A percentile compares a stretch with the other conserved stretches of the same genome.
phyloP scores from a whole-genome alignment of 2,888 invertebrate genomes.

The Ichneumoninae sp. region DNA sequence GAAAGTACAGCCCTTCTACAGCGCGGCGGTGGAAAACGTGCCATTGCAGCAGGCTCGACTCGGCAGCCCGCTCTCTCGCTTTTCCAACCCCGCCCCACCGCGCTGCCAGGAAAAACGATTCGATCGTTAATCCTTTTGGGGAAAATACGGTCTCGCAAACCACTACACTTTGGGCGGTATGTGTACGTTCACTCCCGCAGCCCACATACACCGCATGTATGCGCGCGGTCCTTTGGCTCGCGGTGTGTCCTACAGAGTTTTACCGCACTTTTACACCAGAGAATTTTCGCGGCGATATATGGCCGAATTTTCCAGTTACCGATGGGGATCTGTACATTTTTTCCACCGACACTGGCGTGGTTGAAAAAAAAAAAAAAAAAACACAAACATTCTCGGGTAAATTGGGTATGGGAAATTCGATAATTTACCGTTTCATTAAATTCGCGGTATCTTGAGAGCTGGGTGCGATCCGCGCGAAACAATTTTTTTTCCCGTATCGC shows the following conservation, averaged over 20 bases:
- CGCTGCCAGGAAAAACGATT: conserved; percentile 61
- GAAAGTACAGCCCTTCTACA: conserved; percentile 71
- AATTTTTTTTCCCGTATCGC: conserved; percentile 21
- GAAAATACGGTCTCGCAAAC: conserved; percentile 64
- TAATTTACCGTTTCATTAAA: conserved; percentile 61
- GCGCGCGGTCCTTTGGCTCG: neutral
- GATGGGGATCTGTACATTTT: conserved; percentile 31
- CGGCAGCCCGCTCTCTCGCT: neutral
- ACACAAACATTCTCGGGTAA: conserved; percentile 7
- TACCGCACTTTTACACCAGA: conserved; percentile 41
- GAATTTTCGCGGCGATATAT: conserved; percentile 50
- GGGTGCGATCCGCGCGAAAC: conserved; percentile 18
- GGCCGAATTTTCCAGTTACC: conserved; percentile 45
- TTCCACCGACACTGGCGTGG: neutral
- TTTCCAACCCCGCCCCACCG: neutral
- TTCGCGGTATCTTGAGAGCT: neutral
- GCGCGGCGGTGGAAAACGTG: conserved; percentile 39
- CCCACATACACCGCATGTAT: neutral
- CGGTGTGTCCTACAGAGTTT: conserved; percentile 11
- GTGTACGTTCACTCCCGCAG: conserved; percentile 1
- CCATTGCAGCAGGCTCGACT: conserved; percentile 18
- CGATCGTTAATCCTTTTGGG: conserved; percentile 66
- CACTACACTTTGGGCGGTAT: conserved; percentile 35
- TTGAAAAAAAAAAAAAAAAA: conserved; percentile 25
- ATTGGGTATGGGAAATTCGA: conserved; percentile 34